phyloP scores from a whole-genome alignment of 2,888 invertebrate species.

The Mesorhabditis belari region DNA sequence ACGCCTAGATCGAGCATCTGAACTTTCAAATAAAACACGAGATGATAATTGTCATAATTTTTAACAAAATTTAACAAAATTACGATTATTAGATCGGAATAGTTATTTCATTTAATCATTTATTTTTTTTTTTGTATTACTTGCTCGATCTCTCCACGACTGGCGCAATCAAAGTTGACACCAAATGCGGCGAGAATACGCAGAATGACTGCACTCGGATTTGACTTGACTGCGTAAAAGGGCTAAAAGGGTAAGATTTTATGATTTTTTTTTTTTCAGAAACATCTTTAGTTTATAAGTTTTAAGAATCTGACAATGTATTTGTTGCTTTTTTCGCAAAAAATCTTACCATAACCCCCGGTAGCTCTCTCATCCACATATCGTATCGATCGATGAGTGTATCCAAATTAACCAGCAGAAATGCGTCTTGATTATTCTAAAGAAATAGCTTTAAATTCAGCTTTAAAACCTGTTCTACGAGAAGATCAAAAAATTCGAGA shows the following conservation, averaged over 20 bases:
- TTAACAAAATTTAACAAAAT: too few relatives aligned
- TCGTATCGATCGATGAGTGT: conserved; percentile 27
- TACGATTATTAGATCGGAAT: too few relatives aligned
- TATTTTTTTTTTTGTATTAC: neutral
- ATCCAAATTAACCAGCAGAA: conserved; percentile 37
- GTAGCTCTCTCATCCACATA: conserved; percentile 72
- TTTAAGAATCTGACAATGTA: too few relatives aligned
- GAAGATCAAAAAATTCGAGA: too few relatives aligned
- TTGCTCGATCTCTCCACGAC: neutral
- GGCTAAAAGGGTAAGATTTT: neutral
- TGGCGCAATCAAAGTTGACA: neutral
- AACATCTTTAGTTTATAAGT: too few relatives aligned
- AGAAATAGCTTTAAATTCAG: too few relatives aligned
- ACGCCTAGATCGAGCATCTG: neutral
- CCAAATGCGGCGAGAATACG: neutral
- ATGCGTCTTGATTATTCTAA: conserved; percentile 36
- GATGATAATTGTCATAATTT: too few relatives aligned
- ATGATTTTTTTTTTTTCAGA: too few relatives aligned
- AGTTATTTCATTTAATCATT: too few relatives aligned
- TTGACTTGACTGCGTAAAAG: neutral
- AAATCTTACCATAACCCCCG: conserved; percentile 15
- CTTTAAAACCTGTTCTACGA: too few relatives aligned
- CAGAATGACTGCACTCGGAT: neutral
- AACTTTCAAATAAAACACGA: too few relatives aligned
- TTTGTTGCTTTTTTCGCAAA: too few relatives aligned